Evolutionary conservation across 2,888 invertebrate species (phyloP), one percentile per base, ranked within the genome.

Genomic region (Agrilus cyanescens): DNA sequence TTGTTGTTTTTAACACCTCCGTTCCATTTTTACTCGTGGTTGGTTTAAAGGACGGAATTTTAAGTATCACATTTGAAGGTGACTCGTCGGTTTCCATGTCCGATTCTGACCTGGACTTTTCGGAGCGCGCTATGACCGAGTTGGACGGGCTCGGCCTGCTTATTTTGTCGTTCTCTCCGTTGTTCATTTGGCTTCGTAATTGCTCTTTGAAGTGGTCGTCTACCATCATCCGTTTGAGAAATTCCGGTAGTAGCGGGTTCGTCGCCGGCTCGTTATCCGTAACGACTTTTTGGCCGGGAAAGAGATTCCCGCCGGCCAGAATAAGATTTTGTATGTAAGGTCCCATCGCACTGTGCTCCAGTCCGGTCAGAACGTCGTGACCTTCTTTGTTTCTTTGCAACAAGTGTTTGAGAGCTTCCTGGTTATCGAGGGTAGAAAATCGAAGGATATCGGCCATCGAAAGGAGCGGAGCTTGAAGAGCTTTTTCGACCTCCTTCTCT

Each of bases 11-110:
- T 46, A 65, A 66, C 10, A 68, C 58, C 53, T 69, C 70, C 46
- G 70, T 68, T 52, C 71, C 70, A 52, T 71, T 72, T 56, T 66
- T 71, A 48, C 62, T 66, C 50, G 61, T 59, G 50, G 62, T 60
- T 55, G 88, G 85, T 67, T 80, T 82, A 72, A 85, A 90, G 76
- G 90, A 89, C 75, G 91, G 91, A 78, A 91, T 88, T 74, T 87
- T 88, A 60, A 91, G 79, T 70, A 90, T 88, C 69, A 87, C 83
- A 57, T 76, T 76, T 45, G 76, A 73, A 40, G 79, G 75, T 46
- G 74, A 71, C 49, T 82, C 81, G 48, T 65, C 62, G 46, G 67
- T 59, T 54, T 67, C 63, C 64, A 66, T 62, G 54, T 67, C 64
- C 41, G 66, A 60, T 52, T 63, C 61, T 44, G 65, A 61, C 53